Evolutionary conservation across 2,113 vertebrate species (phyloP).

Genomic region (Pipa parva): DNA sequence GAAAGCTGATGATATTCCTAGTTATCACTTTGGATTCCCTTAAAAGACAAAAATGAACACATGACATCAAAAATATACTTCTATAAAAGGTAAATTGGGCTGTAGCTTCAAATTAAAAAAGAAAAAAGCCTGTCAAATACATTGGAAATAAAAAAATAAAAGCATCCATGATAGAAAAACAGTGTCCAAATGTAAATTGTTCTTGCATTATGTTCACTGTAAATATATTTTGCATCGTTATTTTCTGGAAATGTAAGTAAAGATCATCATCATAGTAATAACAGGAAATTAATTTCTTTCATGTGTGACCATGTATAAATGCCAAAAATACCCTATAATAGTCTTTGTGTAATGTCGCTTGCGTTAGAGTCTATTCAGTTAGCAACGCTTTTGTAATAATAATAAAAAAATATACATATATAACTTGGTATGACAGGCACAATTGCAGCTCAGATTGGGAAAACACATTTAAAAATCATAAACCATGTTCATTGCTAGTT

Average conservation of each 20-base stretch:
- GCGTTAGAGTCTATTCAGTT: conserved; percentile 22
- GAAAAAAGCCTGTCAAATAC: too few relatives aligned
- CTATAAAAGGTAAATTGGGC: too few relatives aligned
- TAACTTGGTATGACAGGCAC: conserved; percentile 36
- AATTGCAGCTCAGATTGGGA: not conserved
- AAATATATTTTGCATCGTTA: conserved; percentile 12
- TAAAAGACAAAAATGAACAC: too few relatives aligned
- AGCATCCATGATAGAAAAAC: too few relatives aligned
- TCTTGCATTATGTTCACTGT: not conserved
- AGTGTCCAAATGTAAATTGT: too few relatives aligned
- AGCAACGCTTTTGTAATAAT: conserved; percentile 18
- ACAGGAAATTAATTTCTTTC: conserved; percentile 25
- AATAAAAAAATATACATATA: conserved; percentile 16
- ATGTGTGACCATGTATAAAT: conserved; percentile 30
- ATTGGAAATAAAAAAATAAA: too few relatives aligned
- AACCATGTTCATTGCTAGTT: conserved; percentile 34
- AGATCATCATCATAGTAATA: conserved; percentile 16
- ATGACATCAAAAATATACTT: too few relatives aligned
- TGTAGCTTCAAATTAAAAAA: too few relatives aligned
- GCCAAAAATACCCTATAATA: conserved; percentile 7
- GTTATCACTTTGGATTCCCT: too few relatives aligned
- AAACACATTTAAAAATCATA: conserved; percentile 37
- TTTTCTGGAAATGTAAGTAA: conserved; percentile 12
- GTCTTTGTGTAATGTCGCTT: conserved; percentile 32
- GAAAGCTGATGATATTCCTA: too few relatives aligned